Evolutionary conservation across 1,140 invertebrate species (phyloP), one percentile per base, ranked within the genome.

Genomic region (Drosophila sulfurigaster): DNA sequence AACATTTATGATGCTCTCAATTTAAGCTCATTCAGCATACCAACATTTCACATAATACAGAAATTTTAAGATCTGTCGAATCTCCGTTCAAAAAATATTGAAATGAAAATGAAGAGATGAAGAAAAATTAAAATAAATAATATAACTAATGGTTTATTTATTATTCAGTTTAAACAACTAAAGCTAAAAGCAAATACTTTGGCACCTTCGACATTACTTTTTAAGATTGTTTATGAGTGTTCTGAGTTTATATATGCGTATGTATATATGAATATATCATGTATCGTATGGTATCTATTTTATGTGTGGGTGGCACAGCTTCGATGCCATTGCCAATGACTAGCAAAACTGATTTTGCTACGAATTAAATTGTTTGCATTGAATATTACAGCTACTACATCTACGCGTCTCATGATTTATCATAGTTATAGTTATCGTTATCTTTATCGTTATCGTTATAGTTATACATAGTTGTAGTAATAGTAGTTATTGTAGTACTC

Each of bases 121-220:
- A 32, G 5, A 30, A 10, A 51, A 80, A 60, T 71, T 65, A 63
- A 72, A 64, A 67, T 71, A 79, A 76, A 71, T 57, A 79, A 85
- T 71, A 63, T 59, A 68, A 73, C 65, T 76, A 67, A 51, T 38
- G 41, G n/a, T 79, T 43, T 30, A 52, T 88, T 89, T 85, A 89
- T 89, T 90, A 89, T 89, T 90, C 43, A 77, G 74, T 73, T 76
- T 76, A 25, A 74, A 85, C 68, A 75, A 72, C 60, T 76, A 76
- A 65, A 88, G 89, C 81, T 89, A 81, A 90, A 85, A 89, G 86
- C 78, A 79, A 85, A 89, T 89, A 85, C 86, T 89, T 89, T 89
- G 85, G 85, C 85, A 89, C 85, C 81, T 85, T 86, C 46, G 63
- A 79, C 71, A 79, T 79, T 69, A 76, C 38, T 64, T 69, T 45